Conservation (phyloP, 2,888 invertebrate genomes). For the Lithophane ornitopus region DNA sequence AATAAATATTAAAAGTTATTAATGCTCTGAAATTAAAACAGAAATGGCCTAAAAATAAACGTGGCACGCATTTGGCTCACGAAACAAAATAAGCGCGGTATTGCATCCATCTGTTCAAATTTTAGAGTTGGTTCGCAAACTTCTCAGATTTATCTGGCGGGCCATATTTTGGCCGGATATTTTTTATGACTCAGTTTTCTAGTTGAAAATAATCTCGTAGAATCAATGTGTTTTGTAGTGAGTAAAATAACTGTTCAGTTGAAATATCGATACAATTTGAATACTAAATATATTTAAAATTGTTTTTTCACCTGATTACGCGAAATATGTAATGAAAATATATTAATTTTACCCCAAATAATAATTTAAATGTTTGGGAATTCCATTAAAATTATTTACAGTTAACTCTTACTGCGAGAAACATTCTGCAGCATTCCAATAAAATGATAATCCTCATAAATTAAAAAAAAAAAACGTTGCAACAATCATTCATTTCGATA, state of each 20-base stretch:
- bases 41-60: conserved; percentile 56
- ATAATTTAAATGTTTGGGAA: neutral
- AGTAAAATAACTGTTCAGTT: neutral
- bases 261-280: neutral
- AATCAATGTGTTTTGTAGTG: neutral
- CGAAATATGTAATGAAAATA: neutral
- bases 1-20: conserved; percentile 53
- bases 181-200: conserved; percentile 16
- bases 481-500: neutral
- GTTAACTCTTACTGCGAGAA: neutral
- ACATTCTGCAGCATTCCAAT: neutral
- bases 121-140: conserved; percentile 51
- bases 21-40: conserved; percentile 39
- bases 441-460: neutral
- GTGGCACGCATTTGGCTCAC: conserved; percentile 52
- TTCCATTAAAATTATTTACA: neutral
- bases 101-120: conserved; percentile 62
- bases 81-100: conserved; percentile 56
- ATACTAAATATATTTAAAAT: neutral
- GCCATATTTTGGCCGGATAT: conserved; percentile 21
- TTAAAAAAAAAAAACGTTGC: neutral
- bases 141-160: conserved; percentile 47
- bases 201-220: neutral
- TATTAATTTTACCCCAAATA: neutral
- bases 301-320: neutral